Base-by-base conservation (phyloP, 1,140 invertebrate species). In the Drosophila funebris region DNA sequence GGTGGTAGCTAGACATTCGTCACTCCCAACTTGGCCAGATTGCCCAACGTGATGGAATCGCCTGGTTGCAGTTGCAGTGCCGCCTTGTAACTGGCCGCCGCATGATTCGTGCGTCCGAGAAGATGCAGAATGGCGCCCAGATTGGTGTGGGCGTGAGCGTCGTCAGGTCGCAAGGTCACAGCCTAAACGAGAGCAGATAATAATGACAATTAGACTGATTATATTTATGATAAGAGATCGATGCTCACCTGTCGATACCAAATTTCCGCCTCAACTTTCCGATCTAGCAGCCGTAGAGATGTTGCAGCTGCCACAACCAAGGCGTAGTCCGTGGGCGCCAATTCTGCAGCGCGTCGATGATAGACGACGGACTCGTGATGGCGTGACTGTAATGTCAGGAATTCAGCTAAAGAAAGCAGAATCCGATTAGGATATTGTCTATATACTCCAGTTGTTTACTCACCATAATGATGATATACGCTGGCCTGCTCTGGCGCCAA, bases 101-200 rank as follows among this genome's bases (percentile, higher is more conserved):
- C 98, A 88, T 98, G 96, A 11, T 93, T 92, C 63, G 97, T 96
- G 92, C 98, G 97, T 7, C 96, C 96, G 91, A 98, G 97, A 46
- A 98, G 93, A 92, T 98, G 97, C 18, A 98, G 93, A 89, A 99
- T 98, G 39, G 97, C 97, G 13, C 97, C 98, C 29, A 98, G 92
- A 92, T 99, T 99, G 82, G 97, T 97, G 91, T 98, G 97, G 56
- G 96, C 96, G 60, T 96, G 94, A 0, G 97, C 95, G 82, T 98
- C 96, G 48, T 90, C 68, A 0, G 91, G 91, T 24, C 90, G 62
- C 56, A 92, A 33, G 5, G 67, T 73, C n/a, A 92, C 91, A 36
- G 91, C 91, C 91, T 92, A 50, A 27, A 18, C 31, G n/a, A 9
- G 1, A 4, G 5, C 7, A 44, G 24, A 31, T 0, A 13, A 14